Conservation (phyloP, 2,113 vertebrate genomes). For the Anolis sagrei region DNA sequence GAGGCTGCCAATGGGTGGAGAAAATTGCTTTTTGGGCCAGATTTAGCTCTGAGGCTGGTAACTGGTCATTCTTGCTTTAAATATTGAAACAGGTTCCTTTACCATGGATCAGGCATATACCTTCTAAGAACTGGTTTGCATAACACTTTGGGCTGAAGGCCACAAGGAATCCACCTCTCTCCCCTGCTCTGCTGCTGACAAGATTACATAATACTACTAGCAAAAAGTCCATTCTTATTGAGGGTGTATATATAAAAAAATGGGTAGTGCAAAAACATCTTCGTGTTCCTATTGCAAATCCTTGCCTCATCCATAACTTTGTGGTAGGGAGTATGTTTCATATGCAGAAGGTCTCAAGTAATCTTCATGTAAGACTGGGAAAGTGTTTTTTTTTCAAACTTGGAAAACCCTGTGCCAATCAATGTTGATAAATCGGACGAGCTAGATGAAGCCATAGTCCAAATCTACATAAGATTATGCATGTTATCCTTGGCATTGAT, state of each 20-base stretch:
- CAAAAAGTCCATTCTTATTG: background rate
- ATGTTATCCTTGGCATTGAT: background rate
- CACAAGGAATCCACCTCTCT: background rate
- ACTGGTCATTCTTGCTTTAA: background rate
- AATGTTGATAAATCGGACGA: background rate
- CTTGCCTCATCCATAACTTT: background rate
- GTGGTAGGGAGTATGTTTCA: background rate
- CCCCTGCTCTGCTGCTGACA: background rate
- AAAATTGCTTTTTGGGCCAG: background rate
- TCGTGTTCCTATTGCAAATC: background rate
- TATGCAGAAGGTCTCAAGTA: background rate
- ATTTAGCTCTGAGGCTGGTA: background rate
- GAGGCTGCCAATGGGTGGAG: background rate
- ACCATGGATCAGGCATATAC: background rate
- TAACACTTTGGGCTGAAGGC: background rate
- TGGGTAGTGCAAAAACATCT: background rate
- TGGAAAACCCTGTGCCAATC: too few relatives aligned
- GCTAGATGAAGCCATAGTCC: background rate
- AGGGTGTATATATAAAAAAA: background rate
- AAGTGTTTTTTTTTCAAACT: background rate
- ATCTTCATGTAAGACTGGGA: background rate
- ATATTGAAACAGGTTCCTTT: background rate
- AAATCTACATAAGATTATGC: background rate
- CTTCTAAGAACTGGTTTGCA: background rate
- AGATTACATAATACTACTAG: background rate